These are phyloP conservation scores for Anadara kagoshimensis DNA, from an alignment of 1,140 invertebrate genomes.

Conservation along the genomic window DNA sequence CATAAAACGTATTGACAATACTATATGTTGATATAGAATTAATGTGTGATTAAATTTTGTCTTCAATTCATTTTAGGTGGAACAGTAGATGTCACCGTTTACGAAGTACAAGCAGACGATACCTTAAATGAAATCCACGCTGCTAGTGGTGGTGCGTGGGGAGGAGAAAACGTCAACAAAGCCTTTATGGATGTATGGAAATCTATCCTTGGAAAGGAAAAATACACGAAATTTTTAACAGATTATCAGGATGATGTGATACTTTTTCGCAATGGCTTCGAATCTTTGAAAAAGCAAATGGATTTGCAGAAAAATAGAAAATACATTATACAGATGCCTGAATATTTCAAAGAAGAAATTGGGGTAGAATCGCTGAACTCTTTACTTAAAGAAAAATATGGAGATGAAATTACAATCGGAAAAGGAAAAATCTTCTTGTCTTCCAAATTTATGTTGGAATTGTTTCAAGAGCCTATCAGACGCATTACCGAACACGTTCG, in stretches of 20 bases:
- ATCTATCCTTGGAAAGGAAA: slow-evolving; percentile 14
- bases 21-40: no score
- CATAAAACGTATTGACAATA: no score
- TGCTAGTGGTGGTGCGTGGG: slow-evolving; percentile 41
- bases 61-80: slow-evolving; percentile 19
- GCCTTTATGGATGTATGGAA: slow-evolving; percentile 19
- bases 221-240: slow-evolving; percentile 17
- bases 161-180: slow-evolving; percentile 38
- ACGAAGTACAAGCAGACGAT: slow-evolving; percentile 28
- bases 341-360: no score
- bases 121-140: slow-evolving; percentile 31
- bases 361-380: no score
- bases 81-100: slow-evolving; percentile 42
- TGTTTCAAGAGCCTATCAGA: slow-evolving; percentile 16
- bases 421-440: slow-evolving; percentile 18
- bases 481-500: slow-evolving; percentile 23
- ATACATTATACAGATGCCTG: background rate
- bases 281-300: slow-evolving; percentile 24
- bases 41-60: no score
- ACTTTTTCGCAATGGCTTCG: slow-evolving; percentile 23
- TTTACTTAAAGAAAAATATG: slow-evolving; percentile 4
- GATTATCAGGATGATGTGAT: slow-evolving; percentile 25
- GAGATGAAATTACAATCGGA: slow-evolving; percentile 6
- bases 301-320: background rate
- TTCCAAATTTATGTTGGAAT: slow-evolving; percentile 5